Percentiles rank a stretch among this genome's conserved stretches.
These are phyloP conservation scores for Exocentrus adspersus DNA, from an alignment of 2,888 invertebrate genomes.

Conservation along the genomic window DNA sequence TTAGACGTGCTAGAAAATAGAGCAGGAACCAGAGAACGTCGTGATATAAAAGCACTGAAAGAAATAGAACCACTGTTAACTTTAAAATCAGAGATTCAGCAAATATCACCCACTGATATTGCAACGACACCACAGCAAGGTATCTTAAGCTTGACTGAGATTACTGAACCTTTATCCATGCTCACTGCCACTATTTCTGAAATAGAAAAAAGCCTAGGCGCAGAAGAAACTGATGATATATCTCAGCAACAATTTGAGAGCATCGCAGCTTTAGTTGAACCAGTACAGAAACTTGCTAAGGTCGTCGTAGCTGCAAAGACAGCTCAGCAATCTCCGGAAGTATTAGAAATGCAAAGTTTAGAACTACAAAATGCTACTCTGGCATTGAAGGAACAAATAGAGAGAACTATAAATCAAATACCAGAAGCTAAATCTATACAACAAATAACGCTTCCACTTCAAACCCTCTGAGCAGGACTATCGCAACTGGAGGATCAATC, in stretches of 20 bases:
- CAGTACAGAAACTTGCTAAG: slow-evolving; percentile 36
- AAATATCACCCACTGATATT: not conserved
- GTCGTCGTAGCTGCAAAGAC: slow-evolving; percentile 22
- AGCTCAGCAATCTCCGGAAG: slow-evolving; percentile 25
- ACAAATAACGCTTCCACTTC: slow-evolving; percentile 22
- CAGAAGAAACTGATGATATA: slow-evolving; percentile 20
- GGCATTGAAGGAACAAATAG: slow-evolving; percentile 19
- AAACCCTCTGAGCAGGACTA: slow-evolving; percentile 20
- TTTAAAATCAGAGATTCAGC: slow-evolving; percentile 22
- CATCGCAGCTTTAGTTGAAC: slow-evolving; percentile 19
- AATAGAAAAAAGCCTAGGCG: not conserved
- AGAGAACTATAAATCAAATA: slow-evolving; percentile 12
- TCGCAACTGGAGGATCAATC: slow-evolving; percentile 17
- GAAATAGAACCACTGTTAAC: slow-evolving; percentile 24
- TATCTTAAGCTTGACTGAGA: slow-evolving; percentile 40
- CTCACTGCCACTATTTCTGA: slow-evolving; percentile 4
- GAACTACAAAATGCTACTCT: slow-evolving; percentile 36
- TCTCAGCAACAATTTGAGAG: slow-evolving; percentile 23
- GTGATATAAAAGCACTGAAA: slow-evolving; percentile 19
- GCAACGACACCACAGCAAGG: slow-evolving; percentile 42
- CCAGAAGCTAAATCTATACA: slow-evolving; percentile 11
- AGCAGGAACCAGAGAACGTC: not conserved
- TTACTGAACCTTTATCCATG: slow-evolving; percentile 27
- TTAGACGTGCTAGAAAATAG: slow-evolving; percentile 24
- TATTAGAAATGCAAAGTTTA: slow-evolving; percentile 35